A percentile compares a stretch with the other conserved stretches of the same genome.
Evolutionary conservation across 2,888 invertebrate species (phyloP).

Genomic region (Alloplasta piceator): DNA sequence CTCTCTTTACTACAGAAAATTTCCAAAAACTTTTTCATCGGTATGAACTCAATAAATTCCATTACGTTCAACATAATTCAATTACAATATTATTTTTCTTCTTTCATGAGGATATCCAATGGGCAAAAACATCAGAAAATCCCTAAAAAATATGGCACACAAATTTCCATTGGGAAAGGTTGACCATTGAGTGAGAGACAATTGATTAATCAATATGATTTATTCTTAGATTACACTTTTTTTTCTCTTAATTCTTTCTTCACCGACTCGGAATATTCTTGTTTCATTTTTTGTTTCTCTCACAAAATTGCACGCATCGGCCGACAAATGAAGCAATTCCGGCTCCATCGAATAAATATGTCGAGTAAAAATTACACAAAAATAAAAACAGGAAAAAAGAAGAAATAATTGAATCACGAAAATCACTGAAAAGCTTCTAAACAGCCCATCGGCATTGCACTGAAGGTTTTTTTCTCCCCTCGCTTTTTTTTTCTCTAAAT

Average conservation of each 20-base stretch:
- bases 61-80: too few relatives aligned
- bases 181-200: conserved; percentile 4
- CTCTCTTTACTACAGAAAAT: too few relatives aligned
- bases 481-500: conserved; percentile 1
- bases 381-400: conserved; percentile 48
- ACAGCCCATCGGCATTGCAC: conserved; percentile 17
- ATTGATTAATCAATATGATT: conserved; percentile 77
- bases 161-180: neutral
- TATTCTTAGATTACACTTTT: conserved; percentile 77
- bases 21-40: too few relatives aligned
- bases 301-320: conserved; percentile 47
- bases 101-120: too few relatives aligned
- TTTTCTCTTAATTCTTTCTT: conserved; percentile 54
- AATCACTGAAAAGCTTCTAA: conserved; percentile 45
- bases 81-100: too few relatives aligned
- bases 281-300: conserved; percentile 63
- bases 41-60: too few relatives aligned
- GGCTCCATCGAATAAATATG: conserved; percentile 67
- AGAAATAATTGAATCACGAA: conserved; percentile 53
- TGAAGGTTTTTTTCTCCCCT: conserved; percentile 16
- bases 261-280: conserved; percentile 37
- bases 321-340: conserved; percentile 35
- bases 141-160: too few relatives aligned
- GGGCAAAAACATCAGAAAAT: too few relatives aligned
- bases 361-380: conserved; percentile 63